A percentile compares a stretch with the other conserved stretches of the same genome.
Evolutionary conservation across 2,888 invertebrate species (phyloP).

Genomic region (Elysia crispata): DNA sequence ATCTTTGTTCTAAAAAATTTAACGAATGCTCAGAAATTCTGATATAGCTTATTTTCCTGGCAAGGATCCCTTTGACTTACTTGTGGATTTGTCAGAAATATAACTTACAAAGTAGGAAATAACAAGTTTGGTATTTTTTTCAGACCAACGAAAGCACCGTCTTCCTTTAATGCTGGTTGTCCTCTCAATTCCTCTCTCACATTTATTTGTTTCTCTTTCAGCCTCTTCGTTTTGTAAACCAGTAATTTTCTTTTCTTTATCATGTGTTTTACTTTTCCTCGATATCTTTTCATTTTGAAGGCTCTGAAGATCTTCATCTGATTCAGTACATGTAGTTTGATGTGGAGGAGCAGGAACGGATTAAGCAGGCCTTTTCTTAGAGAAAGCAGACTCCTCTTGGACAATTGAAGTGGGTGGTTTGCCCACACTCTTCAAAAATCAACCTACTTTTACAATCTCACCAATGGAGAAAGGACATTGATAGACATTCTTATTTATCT

Average conservation of each 20-base stretch:
- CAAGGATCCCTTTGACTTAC: conserved; percentile 6
- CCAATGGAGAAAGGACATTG: conserved; percentile 32
- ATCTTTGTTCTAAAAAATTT: neutral
- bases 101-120: neutral
- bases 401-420: neutral
- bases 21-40: neutral
- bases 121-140: neutral
- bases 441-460: conserved; percentile 31
- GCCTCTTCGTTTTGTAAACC: no score
- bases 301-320: no score
- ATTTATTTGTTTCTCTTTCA: neutral
- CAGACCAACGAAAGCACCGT: neutral
- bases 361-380: no score
- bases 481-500: conserved; percentile 32
- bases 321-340: no score
- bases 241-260: no score
- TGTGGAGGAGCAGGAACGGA: no score
- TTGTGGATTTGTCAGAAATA: neutral
- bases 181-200: neutral
- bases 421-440: conserved; percentile 21
- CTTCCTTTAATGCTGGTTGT: neutral
- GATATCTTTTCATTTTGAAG: no score
- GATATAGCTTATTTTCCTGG: conserved; percentile 2
- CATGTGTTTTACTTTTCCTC: no score
- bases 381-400: neutral